Evolutionary conservation across 2,113 vertebrate species (phyloP), one percentile per base, ranked within the genome.

Genomic region (Gnathonemus echidnorhynchus): DNA sequence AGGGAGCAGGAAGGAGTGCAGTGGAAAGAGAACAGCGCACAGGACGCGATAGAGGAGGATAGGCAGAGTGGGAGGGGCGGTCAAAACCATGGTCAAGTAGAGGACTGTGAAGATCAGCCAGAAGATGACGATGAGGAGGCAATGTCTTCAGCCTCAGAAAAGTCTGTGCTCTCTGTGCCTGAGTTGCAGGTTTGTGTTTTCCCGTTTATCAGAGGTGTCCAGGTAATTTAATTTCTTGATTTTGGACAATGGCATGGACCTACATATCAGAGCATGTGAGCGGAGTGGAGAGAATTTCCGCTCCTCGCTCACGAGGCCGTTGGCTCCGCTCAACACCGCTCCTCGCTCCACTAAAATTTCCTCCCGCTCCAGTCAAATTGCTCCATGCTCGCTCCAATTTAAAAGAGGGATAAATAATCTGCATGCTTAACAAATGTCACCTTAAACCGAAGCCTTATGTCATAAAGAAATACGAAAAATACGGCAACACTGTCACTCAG

Each of bases 101-200:
- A 24, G 66, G 27, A 15, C 8, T 91, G 24, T 24, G 84, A 35
- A 53, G 1, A 6, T 50, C 15, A 39, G 48, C 50, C 11, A 3
- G n/a, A 96, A 62, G 95, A 96, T 89, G 95, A 95, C 87, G 96
- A 97, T 0, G 95, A 96, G 53, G 95, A 97, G 6, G 86, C 91
- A 13, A 95, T 95, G 93, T 96, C 96, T 0, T 95, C 95, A 0
- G 96, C 96, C 17, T 97, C 97, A 0, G 96, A 97, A 62, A 96
- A 96, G 46, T 97, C 97, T 0, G 91, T 96, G 17, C 93, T 95
- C 4, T 97, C 96, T 0, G 95, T 96, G 74, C 95, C 96, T 0
- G 96, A 96, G n/a, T 94, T 96, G 46, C 96, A 98, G 96, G 98
- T 98, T 90, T 88, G 90, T 77, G 86, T 53, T 10, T 39, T 17